Evolutionary conservation across 37 sponge, comb jelly and placozoan species (phyloP).

Genomic region (Geodia barretti): DNA sequence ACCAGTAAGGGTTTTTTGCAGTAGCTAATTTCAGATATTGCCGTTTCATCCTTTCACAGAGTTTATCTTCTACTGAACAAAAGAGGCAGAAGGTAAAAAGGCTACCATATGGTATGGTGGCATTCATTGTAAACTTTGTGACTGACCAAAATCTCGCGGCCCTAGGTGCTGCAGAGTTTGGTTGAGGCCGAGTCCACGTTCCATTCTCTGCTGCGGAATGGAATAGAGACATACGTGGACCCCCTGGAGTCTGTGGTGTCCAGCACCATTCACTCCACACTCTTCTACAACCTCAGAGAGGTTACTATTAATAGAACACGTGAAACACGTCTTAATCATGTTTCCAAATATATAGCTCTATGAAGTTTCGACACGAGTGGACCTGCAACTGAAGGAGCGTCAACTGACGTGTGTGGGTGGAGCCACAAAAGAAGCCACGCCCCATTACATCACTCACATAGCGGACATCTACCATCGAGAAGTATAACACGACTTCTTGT

Average conservation of each 20-base stretch:
- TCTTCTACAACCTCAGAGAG: constrained; percentile 65
- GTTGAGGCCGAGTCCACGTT: constrained; percentile 27
- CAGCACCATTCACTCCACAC: constrained; percentile 24
- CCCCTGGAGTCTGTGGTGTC: constrained; percentile 42
- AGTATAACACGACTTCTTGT: constrained; percentile 12
- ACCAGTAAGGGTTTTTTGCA: no score
- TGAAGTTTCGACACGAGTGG: constrained; percentile 22
- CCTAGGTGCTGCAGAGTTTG: constrained; percentile 15
- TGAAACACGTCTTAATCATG: background rate
- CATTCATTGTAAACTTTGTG: no score
- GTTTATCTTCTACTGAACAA: constrained; percentile 33
- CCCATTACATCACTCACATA: constrained; percentile 36
- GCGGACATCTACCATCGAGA: constrained; percentile 64
- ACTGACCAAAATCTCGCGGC: no score
- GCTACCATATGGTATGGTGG: no score
- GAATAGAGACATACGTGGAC: constrained; percentile 38
- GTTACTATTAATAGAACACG: constrained; percentile 8
- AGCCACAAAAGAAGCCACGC: background rate
- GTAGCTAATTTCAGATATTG: no score
- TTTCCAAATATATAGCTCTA: constrained; percentile 23
- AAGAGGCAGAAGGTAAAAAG: constrained; percentile 39
- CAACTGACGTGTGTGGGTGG: constrained; percentile 10
- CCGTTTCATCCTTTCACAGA: constrained; percentile 1
- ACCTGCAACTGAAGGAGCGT: constrained; percentile 17
- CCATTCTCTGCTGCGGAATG: constrained; percentile 19